phyloP scores from a whole-genome alignment of 2,113 vertebrate species.

The Melanerpes formicivorus region DNA sequence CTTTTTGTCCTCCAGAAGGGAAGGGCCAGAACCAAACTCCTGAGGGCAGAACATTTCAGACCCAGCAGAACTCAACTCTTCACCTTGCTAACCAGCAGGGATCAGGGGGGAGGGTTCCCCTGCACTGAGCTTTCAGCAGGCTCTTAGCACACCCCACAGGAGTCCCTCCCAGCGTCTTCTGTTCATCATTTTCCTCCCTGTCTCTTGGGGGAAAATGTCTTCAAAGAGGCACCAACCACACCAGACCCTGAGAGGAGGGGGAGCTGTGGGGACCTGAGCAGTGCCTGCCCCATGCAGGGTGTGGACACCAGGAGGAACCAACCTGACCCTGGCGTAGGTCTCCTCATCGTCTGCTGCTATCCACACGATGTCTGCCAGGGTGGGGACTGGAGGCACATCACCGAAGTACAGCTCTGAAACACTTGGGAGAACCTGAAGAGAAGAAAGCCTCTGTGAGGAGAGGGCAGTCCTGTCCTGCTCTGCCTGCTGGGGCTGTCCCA shows the following conservation, averaged over 20 bases:
- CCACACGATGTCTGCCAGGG: conserved; percentile 97
- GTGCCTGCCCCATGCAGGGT: accelerated
- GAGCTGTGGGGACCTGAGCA: not conserved
- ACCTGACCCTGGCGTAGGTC: conserved; percentile 96
- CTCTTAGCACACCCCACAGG: not conserved
- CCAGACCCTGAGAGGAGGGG: not conserved
- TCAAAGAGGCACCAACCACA: not conserved
- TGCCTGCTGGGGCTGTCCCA: not conserved
- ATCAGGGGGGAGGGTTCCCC: too few species aligned
- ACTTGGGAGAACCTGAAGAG: conserved; percentile 85
- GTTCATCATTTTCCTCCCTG: not conserved
- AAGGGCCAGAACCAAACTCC: not conserved
- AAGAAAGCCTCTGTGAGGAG: not conserved
- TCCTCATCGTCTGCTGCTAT: conserved; percentile 97
- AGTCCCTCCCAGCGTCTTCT: not conserved
- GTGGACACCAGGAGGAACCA: not conserved
- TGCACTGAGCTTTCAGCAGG: not conserved
- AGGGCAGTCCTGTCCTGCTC: accelerated
- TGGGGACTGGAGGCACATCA: conserved; percentile 90
- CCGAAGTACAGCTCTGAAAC: conserved; percentile 81
- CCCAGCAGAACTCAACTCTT: not conserved
- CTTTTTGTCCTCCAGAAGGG: not conserved
- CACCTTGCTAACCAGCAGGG: accelerated
- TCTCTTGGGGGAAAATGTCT: not conserved
- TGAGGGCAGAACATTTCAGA: not conserved